phyloP scores from a whole-genome alignment of 2,888 invertebrate species.

The Linnaemya vulpina region DNA sequence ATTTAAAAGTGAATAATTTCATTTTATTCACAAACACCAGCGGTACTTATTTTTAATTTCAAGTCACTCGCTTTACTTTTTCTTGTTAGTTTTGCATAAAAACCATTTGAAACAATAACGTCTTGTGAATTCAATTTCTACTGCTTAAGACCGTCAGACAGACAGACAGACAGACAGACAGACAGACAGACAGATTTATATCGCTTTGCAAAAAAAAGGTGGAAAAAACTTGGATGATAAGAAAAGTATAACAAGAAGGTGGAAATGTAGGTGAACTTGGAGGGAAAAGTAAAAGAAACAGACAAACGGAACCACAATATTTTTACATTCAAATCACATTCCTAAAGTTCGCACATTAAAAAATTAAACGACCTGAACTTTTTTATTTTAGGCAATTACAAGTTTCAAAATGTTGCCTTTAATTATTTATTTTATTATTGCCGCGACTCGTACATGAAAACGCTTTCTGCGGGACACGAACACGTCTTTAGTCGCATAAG shows the following conservation, averaged over 20 bases:
- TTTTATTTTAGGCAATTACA: not conserved
- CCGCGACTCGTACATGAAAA: not conserved
- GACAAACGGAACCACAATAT: constrained; percentile 18
- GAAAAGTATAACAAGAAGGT: constrained; percentile 40
- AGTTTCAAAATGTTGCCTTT: too few relatives aligned
- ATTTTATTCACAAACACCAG: not conserved
- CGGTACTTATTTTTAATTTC: not conserved
- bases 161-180: too few relatives aligned
- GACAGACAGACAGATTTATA: constrained; percentile 9
- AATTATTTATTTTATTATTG: too few relatives aligned
- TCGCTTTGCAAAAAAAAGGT: constrained; percentile 4
- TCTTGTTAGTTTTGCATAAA: constrained; percentile 8
- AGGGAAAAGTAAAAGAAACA: constrained; percentile 10
- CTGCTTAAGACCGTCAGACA: not conserved
- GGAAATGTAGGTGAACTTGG: constrained; percentile 67
- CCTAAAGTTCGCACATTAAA: not conserved
- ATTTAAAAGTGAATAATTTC: constrained; percentile 2
- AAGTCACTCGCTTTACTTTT: not conserved
- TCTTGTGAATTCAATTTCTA: constrained; percentile 20
- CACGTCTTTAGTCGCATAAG: not conserved
- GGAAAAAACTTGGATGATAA: constrained; percentile 24
- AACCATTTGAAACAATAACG: constrained; percentile 44
- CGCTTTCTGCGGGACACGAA: not conserved
- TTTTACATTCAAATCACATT: not conserved
- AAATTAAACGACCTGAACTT: not conserved